phyloP scores from a whole-genome alignment of 2,113 vertebrate species.

The Podarcis muralis region DNA sequence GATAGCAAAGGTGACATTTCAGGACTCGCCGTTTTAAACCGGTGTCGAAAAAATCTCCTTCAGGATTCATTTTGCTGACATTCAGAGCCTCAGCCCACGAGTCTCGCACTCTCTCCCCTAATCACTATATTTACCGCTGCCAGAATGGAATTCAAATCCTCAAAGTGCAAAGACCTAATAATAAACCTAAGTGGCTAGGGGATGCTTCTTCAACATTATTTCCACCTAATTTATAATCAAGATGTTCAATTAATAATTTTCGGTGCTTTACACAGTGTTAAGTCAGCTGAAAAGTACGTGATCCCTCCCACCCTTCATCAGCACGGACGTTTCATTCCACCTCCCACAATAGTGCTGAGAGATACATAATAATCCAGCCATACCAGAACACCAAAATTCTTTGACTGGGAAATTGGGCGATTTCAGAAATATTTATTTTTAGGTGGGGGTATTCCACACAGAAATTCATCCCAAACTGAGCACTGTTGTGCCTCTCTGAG shows the following conservation, averaged over 20 bases:
- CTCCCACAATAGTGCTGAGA: slow-evolving; percentile 76
- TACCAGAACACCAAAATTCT: slow-evolving; percentile 53
- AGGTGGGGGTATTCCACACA: slow-evolving; percentile 1
- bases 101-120: slow-evolving; percentile 58
- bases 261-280: slow-evolving; percentile 79
- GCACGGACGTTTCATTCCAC: slow-evolving; percentile 20
- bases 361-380: slow-evolving; percentile 77
- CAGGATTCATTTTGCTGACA: slow-evolving; percentile 72
- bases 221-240: slow-evolving; percentile 86
- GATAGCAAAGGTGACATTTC: slow-evolving; percentile 63
- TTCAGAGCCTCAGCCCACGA: slow-evolving; percentile 69
- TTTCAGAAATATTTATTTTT: slow-evolving; percentile 46
- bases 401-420: slow-evolving; percentile 36
- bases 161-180: slow-evolving; percentile 72
- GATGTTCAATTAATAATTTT: slow-evolving; percentile 84
- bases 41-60: slow-evolving; percentile 51
- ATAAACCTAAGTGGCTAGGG: slow-evolving; percentile 78
- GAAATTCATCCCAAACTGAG: background rate
- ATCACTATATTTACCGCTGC: slow-evolving; percentile 77
- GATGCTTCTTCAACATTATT: slow-evolving; percentile 84
- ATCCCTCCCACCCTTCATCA: slow-evolving; percentile 76
- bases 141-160: slow-evolving; percentile 74
- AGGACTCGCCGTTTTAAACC: slow-evolving; percentile 65
- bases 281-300: slow-evolving; percentile 83
- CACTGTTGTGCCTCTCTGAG: background rate